phyloP scores from a whole-genome alignment of 2,113 vertebrate species.

The Pseudopodoces humilis region DNA sequence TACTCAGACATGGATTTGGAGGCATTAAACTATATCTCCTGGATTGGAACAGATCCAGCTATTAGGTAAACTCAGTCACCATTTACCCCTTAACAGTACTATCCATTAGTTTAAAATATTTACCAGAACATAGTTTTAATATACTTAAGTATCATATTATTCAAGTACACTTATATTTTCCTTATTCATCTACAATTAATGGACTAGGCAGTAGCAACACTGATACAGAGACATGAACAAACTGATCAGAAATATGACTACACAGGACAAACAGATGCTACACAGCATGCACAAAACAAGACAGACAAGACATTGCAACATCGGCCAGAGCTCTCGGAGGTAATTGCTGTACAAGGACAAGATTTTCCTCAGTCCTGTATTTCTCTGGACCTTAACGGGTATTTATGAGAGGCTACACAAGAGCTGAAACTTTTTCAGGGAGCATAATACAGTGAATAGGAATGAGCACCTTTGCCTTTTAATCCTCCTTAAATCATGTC shows the following conservation, averaged over 20 bases:
- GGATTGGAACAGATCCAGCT: background rate
- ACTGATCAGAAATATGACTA: background rate
- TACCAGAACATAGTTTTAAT: background rate
- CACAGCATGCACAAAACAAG: background rate
- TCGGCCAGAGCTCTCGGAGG: background rate
- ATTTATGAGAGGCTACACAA: background rate
- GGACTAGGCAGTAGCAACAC: background rate
- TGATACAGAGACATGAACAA: background rate
- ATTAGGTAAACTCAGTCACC: background rate
- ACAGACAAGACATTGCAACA: conserved; percentile 16
- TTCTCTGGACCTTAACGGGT: background rate
- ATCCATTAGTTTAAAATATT: background rate
- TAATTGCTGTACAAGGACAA: background rate
- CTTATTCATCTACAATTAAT: background rate
- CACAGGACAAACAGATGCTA: background rate
- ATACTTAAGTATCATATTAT: background rate
- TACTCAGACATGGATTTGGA: background rate
- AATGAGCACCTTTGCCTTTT: background rate
- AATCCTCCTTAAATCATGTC: background rate
- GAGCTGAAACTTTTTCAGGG: background rate
- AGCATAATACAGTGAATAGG: background rate
- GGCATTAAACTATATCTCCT: background rate
- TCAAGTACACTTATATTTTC: background rate
- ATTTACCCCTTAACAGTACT: background rate
- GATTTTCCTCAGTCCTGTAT: background rate